Conservation (phyloP, 2,113 vertebrate species). For the Poicephalus gulielmi region DNA sequence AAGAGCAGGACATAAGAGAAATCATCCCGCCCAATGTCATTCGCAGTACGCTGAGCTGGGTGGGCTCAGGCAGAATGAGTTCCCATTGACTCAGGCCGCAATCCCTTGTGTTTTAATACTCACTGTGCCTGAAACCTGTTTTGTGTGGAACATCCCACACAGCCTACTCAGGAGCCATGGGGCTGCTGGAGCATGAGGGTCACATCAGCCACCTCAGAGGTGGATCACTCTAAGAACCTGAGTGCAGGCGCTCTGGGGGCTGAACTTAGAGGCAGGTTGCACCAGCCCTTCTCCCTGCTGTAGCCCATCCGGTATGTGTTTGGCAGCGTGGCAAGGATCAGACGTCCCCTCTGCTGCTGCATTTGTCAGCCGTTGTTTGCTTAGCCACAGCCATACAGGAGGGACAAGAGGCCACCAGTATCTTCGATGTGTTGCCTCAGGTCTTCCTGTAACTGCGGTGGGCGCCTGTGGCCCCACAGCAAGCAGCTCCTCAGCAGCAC, state of each 20-base stretch:
- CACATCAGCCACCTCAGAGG: background rate
- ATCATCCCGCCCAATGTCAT: background rate
- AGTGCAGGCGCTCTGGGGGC: background rate
- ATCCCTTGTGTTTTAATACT: background rate
- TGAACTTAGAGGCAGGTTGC: background rate
- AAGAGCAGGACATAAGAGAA: background rate
- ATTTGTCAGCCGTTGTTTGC: background rate
- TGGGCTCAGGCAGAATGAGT: background rate
- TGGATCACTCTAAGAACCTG: background rate
- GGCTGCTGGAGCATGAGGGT: background rate
- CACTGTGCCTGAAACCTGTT: background rate
- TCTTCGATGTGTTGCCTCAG: background rate
- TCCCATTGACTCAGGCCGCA: background rate
- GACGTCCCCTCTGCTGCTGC: background rate
- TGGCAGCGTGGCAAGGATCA: background rate
- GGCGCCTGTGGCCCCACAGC: background rate
- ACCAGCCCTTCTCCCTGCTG: background rate
- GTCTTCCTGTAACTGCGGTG: background rate
- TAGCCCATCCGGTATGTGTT: background rate
- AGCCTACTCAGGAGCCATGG: background rate
- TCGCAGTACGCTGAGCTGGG: background rate
- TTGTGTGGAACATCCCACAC: background rate
- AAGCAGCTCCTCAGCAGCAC: background rate
- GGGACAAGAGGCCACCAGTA: fast-evolving
- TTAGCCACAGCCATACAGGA: background rate